Evolutionary conservation across 2,888 invertebrate species (phyloP).

Genomic region (Caenorhabditis sp.): DNA sequence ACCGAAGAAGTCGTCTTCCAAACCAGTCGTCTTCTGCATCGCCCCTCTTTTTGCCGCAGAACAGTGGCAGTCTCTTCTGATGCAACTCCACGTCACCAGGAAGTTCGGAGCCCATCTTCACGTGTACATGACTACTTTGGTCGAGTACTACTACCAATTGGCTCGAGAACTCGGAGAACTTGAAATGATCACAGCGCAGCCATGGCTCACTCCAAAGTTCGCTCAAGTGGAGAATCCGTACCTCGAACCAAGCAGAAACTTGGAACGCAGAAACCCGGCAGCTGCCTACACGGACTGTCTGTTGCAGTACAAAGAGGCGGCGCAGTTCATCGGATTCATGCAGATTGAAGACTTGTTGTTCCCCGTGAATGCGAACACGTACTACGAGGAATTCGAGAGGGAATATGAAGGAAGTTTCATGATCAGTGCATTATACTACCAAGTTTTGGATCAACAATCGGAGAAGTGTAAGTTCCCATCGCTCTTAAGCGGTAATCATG

Average conservation of each 20-base stretch:
- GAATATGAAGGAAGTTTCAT: constrained; percentile 33
- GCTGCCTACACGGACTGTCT: constrained; percentile 50
- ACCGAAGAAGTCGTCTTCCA: constrained; percentile 26
- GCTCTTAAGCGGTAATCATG: background rate
- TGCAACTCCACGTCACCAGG: constrained; percentile 63
- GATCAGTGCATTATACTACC: constrained; percentile 55
- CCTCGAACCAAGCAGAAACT: constrained; percentile 36
- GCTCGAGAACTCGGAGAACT: constrained; percentile 39
- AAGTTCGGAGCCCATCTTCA: constrained; percentile 65
- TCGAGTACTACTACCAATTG: constrained; percentile 61
- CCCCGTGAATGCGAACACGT: constrained; percentile 39
- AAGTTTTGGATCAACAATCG: constrained; percentile 42
- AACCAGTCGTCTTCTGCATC: constrained; percentile 63
- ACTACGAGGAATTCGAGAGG: constrained; percentile 58
- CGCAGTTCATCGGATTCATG: constrained; percentile 51
- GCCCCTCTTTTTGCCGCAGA: constrained; percentile 68
- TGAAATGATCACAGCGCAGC: constrained; percentile 40
- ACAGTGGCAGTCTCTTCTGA: constrained; percentile 65
- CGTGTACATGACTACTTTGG: constrained; percentile 64
- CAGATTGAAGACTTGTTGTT: constrained; percentile 55
- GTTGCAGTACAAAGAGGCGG: constrained; percentile 50
- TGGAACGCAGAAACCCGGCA: constrained; percentile 41
- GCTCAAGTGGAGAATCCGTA: constrained; percentile 34
- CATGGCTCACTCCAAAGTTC: constrained; percentile 63
- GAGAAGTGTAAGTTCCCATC: constrained; percentile 30